Evolutionary conservation across 2,888 invertebrate genomes (phyloP), one percentile per base, ranked within the genome.

Genomic region (Apocheima hispidaria): DNA sequence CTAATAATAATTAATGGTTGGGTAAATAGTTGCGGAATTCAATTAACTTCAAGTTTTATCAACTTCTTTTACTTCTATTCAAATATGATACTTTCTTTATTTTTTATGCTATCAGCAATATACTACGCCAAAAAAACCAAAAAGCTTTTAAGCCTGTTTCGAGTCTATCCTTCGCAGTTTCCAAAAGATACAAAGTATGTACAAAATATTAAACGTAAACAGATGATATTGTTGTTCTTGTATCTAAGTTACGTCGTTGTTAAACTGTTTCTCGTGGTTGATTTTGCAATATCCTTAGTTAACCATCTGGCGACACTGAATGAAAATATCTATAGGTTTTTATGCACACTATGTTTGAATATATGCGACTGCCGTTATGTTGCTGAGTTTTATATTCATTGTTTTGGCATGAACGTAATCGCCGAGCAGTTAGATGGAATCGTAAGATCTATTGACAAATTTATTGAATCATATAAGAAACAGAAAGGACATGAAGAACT

Each of bases 371-470:
- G 21, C 23, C 44, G 54, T 3, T 36, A 44, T 18, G 0, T 20
- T 35, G 3, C 14, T 26, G 54, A 54, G 12, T 26, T 46, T 18
- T 46, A 46, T 28, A 18, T 36, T 18, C 14, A 21, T 9, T 28
- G 36, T 28, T 21, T 4, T 26, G 16, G n/a, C 12, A 18, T 46
- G 18, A n/a, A 20, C 9, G 2, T 36, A 9, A n/a, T 54, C 4
- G 44, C 44, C 4, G 36, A 54, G 7, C 54, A 46, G 28, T 36
- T 46, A 28, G 18, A 36, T n/a, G 44, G 46, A 6, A 46, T 54
- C 5, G 9, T 26, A 26, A 35, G 46, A 1, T 54, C 54, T n/a
- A 46, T 54, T 6, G 46, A 54, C 6, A 35, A 12, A 23, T 12
- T n/a, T 18, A 16, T 1, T 44, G 18, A 46, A 12, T 18, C 18